A percentile compares a stretch with the other conserved stretches of the same genome.
Evolutionary conservation across 2,113 vertebrate genomes (phyloP).

Genomic region (Lanius collurio): DNA sequence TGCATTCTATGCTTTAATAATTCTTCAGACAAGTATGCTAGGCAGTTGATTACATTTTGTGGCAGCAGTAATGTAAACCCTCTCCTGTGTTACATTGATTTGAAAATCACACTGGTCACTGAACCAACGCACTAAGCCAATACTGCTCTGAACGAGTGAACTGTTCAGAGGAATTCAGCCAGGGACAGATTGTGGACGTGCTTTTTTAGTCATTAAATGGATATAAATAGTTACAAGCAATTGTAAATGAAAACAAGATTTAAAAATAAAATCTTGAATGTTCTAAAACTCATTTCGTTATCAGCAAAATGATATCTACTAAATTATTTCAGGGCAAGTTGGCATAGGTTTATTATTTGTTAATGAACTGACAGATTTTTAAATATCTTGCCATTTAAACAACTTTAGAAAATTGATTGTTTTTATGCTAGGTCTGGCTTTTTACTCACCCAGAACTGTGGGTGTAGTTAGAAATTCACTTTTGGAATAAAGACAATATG

Average conservation of each 20-base stretch:
- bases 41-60: slow-evolving; percentile 33
- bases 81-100: slow-evolving; percentile 16
- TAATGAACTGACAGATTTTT: neutral
- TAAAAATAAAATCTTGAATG: neutral
- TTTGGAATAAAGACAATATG: neutral
- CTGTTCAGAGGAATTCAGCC: slow-evolving; percentile 9
- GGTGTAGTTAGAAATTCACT: neutral
- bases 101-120: neutral
- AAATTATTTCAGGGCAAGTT: neutral
- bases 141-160: neutral
- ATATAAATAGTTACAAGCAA: neutral
- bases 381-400: neutral
- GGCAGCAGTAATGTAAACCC: slow-evolving; percentile 1
- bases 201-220: slow-evolving; percentile 26
- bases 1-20: slow-evolving; percentile 47
- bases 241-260: neutral
- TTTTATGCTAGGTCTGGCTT: neutral
- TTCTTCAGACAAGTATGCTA: slow-evolving; percentile 41
- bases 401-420: neutral
- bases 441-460: neutral
- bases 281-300: neutral
- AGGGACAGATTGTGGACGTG: neutral
- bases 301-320: neutral
- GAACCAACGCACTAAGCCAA: neutral
- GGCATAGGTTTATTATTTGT: neutral